A percentile compares a stretch with the other conserved stretches of the same genome.
Conservation (phyloP, 2,888 invertebrate species). For the Cephus nigrinus region DNA sequence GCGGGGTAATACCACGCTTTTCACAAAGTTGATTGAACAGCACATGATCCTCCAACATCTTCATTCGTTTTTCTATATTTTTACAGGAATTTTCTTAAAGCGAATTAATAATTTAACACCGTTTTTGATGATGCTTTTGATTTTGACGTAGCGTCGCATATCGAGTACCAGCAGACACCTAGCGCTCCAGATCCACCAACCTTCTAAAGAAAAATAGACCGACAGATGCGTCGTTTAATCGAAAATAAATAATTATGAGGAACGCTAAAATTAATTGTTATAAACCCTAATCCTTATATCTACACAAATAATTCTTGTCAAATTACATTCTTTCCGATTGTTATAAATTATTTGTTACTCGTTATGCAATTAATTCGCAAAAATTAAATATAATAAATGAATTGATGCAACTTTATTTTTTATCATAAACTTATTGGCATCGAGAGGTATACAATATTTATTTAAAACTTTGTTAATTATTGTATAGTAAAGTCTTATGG, state of each 20-base stretch:
- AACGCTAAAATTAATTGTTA: not conserved
- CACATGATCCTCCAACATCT: constrained; percentile 51
- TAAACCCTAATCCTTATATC: not conserved
- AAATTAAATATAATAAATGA: not conserved
- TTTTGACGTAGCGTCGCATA: constrained; percentile 19
- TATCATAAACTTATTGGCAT: not conserved
- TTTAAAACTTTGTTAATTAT: not conserved
- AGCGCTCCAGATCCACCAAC: constrained; percentile 14
- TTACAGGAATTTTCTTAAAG: not conserved
- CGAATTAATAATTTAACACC: not conserved
- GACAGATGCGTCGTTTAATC: not conserved
- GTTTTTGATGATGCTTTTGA: constrained; percentile 7
- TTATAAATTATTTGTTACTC: not conserved
- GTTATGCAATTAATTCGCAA: not conserved
- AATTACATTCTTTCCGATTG: not conserved
- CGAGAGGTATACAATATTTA: not conserved
- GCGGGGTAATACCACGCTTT: constrained; percentile 43
- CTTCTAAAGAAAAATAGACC: not conserved
- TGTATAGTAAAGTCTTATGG: not conserved
- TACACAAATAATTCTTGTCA: not conserved
- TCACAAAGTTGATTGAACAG: constrained; percentile 51
- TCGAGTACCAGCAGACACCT: constrained; percentile 14
- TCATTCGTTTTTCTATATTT: constrained; percentile 12
- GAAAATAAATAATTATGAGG: not conserved
- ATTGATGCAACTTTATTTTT: not conserved